Base-by-base conservation (phyloP, 2,797 vertebrate genomes). In the Apogon talboti region DNA sequence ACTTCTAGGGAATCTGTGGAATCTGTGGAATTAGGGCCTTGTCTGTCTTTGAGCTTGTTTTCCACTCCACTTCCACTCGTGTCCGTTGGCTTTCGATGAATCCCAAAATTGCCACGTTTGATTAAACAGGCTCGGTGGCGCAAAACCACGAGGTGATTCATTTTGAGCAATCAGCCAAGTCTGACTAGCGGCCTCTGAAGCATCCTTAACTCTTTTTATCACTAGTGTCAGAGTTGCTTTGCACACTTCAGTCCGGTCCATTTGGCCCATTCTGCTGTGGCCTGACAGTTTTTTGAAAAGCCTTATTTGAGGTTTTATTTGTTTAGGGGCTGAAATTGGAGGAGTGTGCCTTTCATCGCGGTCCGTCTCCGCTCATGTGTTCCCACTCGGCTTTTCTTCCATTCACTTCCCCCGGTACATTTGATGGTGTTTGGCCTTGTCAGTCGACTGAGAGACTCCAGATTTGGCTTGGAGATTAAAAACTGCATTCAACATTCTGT, bases 131-230 rank as follows among this genome's bases (percentile, higher is more conserved):
- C 77, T 78, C 15, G n/a, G 68, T 74, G 71, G 66, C 60, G 28
- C 73, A 77, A 67, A 48, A 70, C 50, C 81, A 72, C 77, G 55
- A 53, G 81, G 73, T 74, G 79, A 82, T 86, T 87, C 79, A 76
- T 79, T 85, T 83, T 83, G 63, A 71, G 77, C 74, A 86, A 88
- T 87, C 79, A 79, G 76, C 56, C 11, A 24, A 73, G 66, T 87
- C 72, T 84, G 78, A 81, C 69, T 60, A 62, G 69, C 76, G 61
- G 62, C 67, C 74, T 84, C 78, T 48, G 56, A 79, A 83, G 83
- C 56, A 40, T 71, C 68, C 69, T 73, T 55, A 72, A 62, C 75
- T 72, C 50, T 63, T 63, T 81, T 78, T 67, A 82, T 85, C 76
- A 72, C 58, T 68, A 24, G 58, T 74, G 81, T 79, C 58, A 47